Evolutionary conservation across 92 coral and sea anemone genomes (phyloP), one percentile per base, ranked within the genome.

Genomic region (Epizoanthus scotinus): DNA sequence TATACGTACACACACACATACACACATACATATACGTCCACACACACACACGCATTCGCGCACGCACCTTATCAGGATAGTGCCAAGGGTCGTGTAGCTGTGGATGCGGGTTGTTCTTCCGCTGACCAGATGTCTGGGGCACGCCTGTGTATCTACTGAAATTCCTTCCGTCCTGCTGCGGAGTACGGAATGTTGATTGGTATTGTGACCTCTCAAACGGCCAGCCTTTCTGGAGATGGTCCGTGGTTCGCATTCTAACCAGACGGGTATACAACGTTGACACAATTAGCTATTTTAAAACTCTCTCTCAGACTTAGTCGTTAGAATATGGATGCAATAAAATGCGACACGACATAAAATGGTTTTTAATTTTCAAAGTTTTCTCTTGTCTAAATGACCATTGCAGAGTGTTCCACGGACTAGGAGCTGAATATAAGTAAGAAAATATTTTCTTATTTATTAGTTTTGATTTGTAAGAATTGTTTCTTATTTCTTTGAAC

Each of bases 91-190:
- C 95, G 63, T 63, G 84, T 14, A 95, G 73, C 57, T 86, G 87
- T 5, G 98, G 94, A 42, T 95, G 98, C n/a, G 98, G 98, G 64
- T 95, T 95, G 74, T 95, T 93, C 71, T 88, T 89, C 56, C 99
- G 89, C 78, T 95, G 98, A 6, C 86, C 94, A 2, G 98, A 93
- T 47, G 73, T 72, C 2, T 98, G 99, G 63, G 97, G 87, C 19
- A 86, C 86, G n/a, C 90, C 90, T 26, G 85, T 81, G 73, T 93
- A 91, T 8, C 98, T 88, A 63, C 98, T 93, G 91, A 87, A 95
- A 24, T 75, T 78, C 70, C 75, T 62, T 7, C 56, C 68, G 24
- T 40, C 68, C 21, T 86, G 82, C 67, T 93, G 94, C 0, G 98
- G 99, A n/a, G 99, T 95, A 31, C 97, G 82, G 79, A 95, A 95